Evolutionary conservation across 2,888 invertebrate species (phyloP).

Genomic region (Onthophagus sagittarius): DNA sequence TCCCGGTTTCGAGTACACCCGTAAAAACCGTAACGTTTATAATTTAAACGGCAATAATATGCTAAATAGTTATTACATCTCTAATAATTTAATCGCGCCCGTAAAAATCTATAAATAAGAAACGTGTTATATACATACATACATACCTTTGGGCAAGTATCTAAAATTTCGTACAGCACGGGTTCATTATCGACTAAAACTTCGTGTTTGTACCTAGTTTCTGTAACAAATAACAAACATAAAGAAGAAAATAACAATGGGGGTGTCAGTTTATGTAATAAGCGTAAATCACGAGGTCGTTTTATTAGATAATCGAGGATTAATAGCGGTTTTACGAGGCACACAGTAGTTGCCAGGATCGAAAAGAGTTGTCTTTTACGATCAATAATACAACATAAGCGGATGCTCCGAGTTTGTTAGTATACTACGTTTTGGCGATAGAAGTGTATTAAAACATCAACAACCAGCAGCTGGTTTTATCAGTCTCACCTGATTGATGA

Average conservation of each 20-base stretch:
- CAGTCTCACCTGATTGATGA: conserved; percentile 78
- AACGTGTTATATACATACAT: conserved; percentile 31
- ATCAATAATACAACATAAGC: not conserved
- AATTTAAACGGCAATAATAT: too few relatives aligned
- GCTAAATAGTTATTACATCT: not conserved
- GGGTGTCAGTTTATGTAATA: not conserved
- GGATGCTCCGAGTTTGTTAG: not conserved
- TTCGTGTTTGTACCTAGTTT: conserved; percentile 87
- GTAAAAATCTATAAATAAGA: too few relatives aligned
- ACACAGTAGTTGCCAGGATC: not conserved
- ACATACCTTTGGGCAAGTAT: conserved; percentile 79
- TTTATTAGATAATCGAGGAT: not conserved
- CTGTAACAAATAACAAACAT: conserved; percentile 53
- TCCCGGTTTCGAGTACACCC: too few relatives aligned
- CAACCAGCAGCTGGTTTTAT: not conserved
- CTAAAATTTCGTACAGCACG: conserved; percentile 84
- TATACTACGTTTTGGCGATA: not conserved
- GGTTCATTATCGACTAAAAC: conserved; percentile 85
- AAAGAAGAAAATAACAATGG: not conserved
- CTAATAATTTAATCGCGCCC: too few relatives aligned
- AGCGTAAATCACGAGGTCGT: not conserved
- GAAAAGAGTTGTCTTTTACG: not conserved
- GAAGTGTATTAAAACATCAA: not conserved
- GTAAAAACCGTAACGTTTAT: too few relatives aligned
- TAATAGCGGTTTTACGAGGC: not conserved